Evolutionary conservation across 2,113 vertebrate species (phyloP).

Genomic region (Mohoua ochrocephala): DNA sequence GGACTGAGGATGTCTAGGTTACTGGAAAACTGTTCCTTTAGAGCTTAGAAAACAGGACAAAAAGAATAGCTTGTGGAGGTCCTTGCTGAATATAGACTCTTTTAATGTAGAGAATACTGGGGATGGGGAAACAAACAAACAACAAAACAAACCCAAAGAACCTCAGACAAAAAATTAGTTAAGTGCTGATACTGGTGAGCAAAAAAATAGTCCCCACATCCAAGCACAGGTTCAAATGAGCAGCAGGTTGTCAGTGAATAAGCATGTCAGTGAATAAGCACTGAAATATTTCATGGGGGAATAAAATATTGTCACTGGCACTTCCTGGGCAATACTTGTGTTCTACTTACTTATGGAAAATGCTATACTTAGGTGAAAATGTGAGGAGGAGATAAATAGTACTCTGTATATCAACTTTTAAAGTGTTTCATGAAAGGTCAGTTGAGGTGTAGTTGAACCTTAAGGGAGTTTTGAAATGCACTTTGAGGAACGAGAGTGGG

Average conservation of each 20-base stretch:
- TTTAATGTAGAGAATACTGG: neutral
- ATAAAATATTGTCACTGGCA: neutral
- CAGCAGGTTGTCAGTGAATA: neutral
- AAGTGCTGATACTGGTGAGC: neutral
- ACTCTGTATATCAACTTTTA: rapidly evolving
- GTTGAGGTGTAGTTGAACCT: neutral
- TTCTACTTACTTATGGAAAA: neutral
- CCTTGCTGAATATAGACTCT: neutral
- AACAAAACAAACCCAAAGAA: neutral
- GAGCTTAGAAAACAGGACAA: neutral
- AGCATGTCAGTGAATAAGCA: neutral
- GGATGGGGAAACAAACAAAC: neutral
- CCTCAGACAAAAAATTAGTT: neutral
- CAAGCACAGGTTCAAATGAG: neutral
- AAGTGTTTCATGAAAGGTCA: neutral
- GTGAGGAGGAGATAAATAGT: neutral
- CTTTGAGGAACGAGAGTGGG: neutral
- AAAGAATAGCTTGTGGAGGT: neutral
- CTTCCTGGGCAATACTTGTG: neutral
- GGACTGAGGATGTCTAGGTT: neutral
- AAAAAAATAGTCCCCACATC: neutral
- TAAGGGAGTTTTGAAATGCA: neutral
- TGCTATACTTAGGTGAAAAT: neutral
- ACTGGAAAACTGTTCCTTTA: neutral
- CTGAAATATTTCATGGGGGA: neutral